phyloP scores from a whole-genome alignment of 1,140 invertebrate genomes.

The Caerostris extrusa region DNA sequence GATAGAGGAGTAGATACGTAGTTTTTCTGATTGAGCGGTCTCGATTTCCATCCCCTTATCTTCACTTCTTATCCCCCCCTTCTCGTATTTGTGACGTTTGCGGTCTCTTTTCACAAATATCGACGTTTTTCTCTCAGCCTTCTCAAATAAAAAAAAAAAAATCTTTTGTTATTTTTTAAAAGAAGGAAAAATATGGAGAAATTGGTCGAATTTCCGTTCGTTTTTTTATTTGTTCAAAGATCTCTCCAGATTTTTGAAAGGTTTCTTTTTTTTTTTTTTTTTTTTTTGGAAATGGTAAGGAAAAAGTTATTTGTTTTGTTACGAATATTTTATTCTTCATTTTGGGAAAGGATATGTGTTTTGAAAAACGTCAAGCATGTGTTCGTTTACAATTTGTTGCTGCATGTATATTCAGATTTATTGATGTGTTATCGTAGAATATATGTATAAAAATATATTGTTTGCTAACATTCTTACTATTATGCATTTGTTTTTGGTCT shows the following conservation, averaged over 20 bases:
- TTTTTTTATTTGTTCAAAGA: conserved; percentile 51
- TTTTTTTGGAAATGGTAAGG: background rate
- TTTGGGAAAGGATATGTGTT: background rate
- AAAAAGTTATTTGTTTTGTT: background rate
- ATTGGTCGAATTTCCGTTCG: conserved; percentile 32
- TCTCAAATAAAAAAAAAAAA: background rate
- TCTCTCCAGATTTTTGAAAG: conserved; percentile 7
- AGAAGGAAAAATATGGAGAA: background rate
- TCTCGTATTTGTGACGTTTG: background rate
- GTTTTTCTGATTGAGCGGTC: conserved; percentile 47
- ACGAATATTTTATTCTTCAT: background rate
- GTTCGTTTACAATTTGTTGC: background rate
- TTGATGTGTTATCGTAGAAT: no score
- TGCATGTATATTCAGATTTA: no score
- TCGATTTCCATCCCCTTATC: background rate
- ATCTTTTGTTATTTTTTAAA: conserved; percentile 6
- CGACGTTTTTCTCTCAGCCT: conserved; percentile 39
- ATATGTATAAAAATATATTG: no score
- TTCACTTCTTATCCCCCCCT: background rate
- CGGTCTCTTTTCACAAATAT: conserved; percentile 29
- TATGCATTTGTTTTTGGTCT: no score
- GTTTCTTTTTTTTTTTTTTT: background rate
- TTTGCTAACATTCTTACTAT: no score
- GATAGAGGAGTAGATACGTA: background rate
- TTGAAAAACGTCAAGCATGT: background rate